Evolutionary conservation across 2,113 vertebrate species (phyloP).

Genomic region (Anas platyrhynchos): DNA sequence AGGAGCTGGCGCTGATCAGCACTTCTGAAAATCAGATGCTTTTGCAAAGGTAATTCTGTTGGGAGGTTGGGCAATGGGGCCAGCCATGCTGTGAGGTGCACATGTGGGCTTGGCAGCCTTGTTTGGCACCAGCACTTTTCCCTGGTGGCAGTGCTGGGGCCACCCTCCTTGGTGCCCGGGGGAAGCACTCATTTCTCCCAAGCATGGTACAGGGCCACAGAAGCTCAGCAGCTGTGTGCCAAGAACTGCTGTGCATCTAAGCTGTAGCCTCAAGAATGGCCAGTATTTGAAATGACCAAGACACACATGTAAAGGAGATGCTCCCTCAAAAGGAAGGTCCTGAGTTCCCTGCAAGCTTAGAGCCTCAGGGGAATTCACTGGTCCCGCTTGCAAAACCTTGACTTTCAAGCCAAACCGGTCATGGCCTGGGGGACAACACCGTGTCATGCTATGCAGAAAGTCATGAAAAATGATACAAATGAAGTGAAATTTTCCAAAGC

Average conservation of each 20-base stretch:
- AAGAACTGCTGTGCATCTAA: background rate
- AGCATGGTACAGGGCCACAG: rapidly evolving
- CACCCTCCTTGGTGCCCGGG: background rate
- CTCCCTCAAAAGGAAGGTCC: background rate
- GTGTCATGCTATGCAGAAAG: constrained; percentile 13
- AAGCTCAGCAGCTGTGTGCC: background rate
- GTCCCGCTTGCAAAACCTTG: constrained; percentile 10
- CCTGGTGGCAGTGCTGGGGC: background rate
- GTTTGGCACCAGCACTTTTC: background rate
- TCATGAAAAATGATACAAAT: background rate
- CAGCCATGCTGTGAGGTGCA: background rate
- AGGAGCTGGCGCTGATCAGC: background rate
- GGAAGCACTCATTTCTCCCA: background rate
- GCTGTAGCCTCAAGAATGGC: background rate
- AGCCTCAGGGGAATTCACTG: background rate
- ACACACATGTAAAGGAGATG: background rate
- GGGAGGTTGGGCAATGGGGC: background rate
- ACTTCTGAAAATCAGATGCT: background rate
- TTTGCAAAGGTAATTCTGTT: background rate
- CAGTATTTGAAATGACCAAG: background rate
- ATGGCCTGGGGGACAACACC: background rate
- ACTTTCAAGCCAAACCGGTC: constrained; percentile 49
- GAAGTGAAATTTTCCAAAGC: constrained; percentile 9
- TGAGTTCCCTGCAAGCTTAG: background rate
- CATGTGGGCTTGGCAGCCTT: background rate